Conservation (phyloP, 2,113 vertebrate genomes). For the Hippopotamus amphibius region DNA sequence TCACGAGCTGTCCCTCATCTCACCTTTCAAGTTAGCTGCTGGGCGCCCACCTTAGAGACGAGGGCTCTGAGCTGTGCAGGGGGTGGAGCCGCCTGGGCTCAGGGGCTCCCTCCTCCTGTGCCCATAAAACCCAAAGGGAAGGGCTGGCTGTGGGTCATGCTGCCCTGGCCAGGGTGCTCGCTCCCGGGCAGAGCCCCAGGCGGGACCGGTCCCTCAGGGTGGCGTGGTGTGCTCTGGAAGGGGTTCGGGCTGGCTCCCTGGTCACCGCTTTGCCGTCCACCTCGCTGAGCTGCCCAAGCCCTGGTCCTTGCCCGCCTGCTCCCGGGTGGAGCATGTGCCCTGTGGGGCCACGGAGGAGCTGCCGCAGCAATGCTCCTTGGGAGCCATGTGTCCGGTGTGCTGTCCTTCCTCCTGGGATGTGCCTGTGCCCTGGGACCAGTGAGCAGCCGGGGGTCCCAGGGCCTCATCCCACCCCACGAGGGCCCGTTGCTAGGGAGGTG, state of each 20-base stretch:
- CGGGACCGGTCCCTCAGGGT: background rate
- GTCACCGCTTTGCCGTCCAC: background rate
- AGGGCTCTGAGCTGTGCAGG: accelerated
- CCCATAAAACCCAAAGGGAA: accelerated
- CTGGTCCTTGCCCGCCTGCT: background rate
- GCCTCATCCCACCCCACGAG: accelerated
- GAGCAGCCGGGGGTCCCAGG: background rate
- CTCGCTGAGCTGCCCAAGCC: background rate
- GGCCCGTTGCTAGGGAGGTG: accelerated
- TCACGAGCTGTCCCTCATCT: background rate
- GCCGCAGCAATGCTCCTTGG: accelerated
- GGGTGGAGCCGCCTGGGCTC: background rate
- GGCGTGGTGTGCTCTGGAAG: background rate
- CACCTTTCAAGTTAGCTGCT: background rate
- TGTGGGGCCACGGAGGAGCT: background rate
- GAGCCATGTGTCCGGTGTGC: accelerated
- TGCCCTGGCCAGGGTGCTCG: background rate
- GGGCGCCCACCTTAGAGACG: accelerated
- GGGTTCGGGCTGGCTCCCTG: background rate
- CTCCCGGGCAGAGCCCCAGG: background rate
- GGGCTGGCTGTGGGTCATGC: background rate
- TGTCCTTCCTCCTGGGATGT: too few relatives aligned
- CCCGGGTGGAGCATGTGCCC: background rate
- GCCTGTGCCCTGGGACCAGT: background rate
- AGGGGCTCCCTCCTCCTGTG: too few relatives aligned